phyloP scores from a whole-genome alignment of 2,113 vertebrate species.

The Sebastes fasciatus region DNA sequence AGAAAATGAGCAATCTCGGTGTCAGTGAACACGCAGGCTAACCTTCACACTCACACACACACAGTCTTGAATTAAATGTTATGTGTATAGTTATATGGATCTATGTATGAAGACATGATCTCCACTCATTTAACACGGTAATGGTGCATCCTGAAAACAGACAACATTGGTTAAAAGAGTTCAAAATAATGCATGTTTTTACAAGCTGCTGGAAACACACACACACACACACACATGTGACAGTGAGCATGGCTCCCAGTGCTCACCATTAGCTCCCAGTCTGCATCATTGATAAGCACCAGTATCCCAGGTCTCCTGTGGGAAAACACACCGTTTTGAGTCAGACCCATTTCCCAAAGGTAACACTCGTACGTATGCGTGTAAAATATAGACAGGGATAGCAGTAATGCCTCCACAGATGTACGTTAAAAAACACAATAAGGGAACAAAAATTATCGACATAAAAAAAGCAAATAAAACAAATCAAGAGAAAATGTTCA shows the following conservation, averaged over 20 bases:
- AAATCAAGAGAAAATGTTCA: neutral
- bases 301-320: conserved; percentile 96
- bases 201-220: neutral
- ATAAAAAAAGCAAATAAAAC: neutral
- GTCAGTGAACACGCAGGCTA: conserved; percentile 5
- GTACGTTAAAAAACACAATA: neutral
- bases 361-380: neutral
- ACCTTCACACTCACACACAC: conserved; percentile 16
- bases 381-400: conserved; percentile 21
- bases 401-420: neutral
- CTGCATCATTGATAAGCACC: conserved; percentile 96
- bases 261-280: conserved; percentile 99
- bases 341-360: conserved; percentile 38
- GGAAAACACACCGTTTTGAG: conserved; percentile 61
- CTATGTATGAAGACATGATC: neutral
- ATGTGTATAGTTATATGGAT: neutral
- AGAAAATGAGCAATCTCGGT: conserved; percentile 36
- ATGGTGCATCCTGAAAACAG: neutral
- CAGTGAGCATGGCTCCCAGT: conserved; percentile 59
- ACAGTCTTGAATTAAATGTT: conserved; percentile 11
- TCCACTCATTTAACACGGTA: neutral
- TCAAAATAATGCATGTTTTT: neutral
- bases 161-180: neutral
- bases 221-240: conserved; percentile 33
- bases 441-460: neutral